Base-by-base conservation (phyloP, 2,888 invertebrate genomes). In the Trileptium ribeirensis region DNA sequence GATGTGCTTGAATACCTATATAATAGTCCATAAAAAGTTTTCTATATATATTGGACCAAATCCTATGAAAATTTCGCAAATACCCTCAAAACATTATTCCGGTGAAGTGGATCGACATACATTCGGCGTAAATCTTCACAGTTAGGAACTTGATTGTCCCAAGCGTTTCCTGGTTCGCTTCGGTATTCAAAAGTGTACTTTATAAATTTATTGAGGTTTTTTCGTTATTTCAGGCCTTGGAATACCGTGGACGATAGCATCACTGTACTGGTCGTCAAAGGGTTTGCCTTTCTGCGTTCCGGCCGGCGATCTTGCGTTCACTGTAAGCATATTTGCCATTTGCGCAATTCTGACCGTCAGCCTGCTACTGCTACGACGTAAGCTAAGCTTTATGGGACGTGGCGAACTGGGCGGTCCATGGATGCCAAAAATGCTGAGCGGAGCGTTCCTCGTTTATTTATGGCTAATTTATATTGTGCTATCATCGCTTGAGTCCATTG, bases 191-290 rank as follows among this genome's bases (percentile, higher is more conserved):
- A n/a, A n/a, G n/a, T n/a, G n/a, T n/a, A n/a, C n/a, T n/a, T n/a
- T n/a, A n/a, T n/a, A n/a, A n/a, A n/a, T n/a, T n/a, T n/a, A n/a
- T n/a, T n/a, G n/a, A n/a, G n/a, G n/a, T n/a, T n/a, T n/a, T n/a
- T n/a, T n/a, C 86, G 92, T 92, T 3, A 92, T 92, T 87, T 89
- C 92, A 67, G 92, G 92, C 67, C 89, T 92, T 86, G 92, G 92
- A 15, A 87, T 92, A 75, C 92, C 92, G 0, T 92, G 92, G 92
- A 84, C 91, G 34, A 89, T 92, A 38, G 92, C 92, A 37, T 88
- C 91, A 67, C 88, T 91, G 74, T 92, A 91, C 85, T 90, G 90
- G 86, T 85, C 86, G 19, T 78, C 87, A 15, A 86, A 90, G 88
- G 90, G 89, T 31, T 1, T 2, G 3, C 67, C 67, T 1, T 91